phyloP scores from a whole-genome alignment of 1,140 invertebrate species.

The Babylonia areolata region DNA sequence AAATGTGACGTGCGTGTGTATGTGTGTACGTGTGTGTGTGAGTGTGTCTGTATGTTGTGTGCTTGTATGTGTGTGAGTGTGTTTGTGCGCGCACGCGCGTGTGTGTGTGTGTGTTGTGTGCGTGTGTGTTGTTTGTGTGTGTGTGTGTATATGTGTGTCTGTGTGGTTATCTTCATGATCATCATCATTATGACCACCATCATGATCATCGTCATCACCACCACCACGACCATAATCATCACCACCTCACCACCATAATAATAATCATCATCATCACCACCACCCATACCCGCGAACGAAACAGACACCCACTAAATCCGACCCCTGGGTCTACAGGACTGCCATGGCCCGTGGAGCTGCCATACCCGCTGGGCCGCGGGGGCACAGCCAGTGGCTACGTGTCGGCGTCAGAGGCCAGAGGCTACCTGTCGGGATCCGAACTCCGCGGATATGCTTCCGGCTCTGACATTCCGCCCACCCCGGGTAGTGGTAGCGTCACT shows the following conservation, averaged over 20 bases:
- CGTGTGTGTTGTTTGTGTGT: conserved; percentile 23
- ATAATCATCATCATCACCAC: too few species aligned
- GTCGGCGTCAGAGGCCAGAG: conserved; percentile 4
- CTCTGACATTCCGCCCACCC: conserved; percentile 71
- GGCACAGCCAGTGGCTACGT: conserved; percentile 36
- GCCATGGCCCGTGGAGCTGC: conserved; percentile 5
- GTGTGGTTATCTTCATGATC: too few species aligned
- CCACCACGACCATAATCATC: too few species aligned
- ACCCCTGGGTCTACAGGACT: background rate
- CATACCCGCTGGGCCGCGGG: conserved; percentile 14
- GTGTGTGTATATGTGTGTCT: too few species aligned
- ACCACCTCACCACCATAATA: too few species aligned
- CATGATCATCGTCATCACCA: too few species aligned
- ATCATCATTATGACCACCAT: too few species aligned
- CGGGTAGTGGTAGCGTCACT: conserved; percentile 75
- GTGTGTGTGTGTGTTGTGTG: background rate
- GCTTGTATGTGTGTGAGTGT: conserved; percentile 31
- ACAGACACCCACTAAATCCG: too few species aligned
- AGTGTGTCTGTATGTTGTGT: too few species aligned
- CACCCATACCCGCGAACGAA: too few species aligned
- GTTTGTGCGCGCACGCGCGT: background rate
- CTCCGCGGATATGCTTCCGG: conserved; percentile 32
- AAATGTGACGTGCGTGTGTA: too few species aligned
- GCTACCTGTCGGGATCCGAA: conserved; percentile 37
- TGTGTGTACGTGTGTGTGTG: too few species aligned